phyloP scores from a whole-genome alignment of 2,797 vertebrate species.

The Hipposideros larvatus region DNA sequence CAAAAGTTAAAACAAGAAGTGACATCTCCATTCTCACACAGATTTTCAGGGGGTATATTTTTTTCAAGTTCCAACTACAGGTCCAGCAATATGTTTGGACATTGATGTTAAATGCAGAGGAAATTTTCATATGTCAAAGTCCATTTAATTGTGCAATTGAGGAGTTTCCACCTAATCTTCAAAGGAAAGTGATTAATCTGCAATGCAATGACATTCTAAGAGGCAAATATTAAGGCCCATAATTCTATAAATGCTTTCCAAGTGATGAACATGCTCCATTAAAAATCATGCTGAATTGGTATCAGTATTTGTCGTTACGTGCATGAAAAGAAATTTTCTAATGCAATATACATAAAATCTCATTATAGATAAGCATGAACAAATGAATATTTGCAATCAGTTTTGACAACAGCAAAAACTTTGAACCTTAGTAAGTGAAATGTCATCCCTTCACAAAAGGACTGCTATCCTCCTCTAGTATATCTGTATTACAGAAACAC shows the following conservation, averaged over 20 bases:
- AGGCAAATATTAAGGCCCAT: constrained; percentile 24
- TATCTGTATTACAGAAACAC: neutral
- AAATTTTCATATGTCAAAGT: constrained; percentile 50
- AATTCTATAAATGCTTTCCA: constrained; percentile 39
- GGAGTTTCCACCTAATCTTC: neutral
- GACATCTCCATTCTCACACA: constrained; percentile 21
- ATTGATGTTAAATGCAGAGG: neutral
- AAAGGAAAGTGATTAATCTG: neutral
- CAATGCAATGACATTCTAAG: constrained; percentile 18
- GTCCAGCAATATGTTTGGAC: neutral
- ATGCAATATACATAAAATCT: constrained; percentile 24
- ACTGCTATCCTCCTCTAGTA: neutral
- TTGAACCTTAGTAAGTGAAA: constrained; percentile 56
- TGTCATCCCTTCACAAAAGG: neutral
- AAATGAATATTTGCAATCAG: constrained; percentile 41
- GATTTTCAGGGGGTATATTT: neutral
- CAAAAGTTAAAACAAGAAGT: constrained; percentile 33
- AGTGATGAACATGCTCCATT: constrained; percentile 47
- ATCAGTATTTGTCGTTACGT: constrained; percentile 14
- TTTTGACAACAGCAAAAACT: constrained; percentile 46
- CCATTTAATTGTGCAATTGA: constrained; percentile 10
- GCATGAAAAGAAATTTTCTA: constrained; percentile 53
- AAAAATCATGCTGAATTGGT: constrained; percentile 25
- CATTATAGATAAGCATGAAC: constrained; percentile 26
- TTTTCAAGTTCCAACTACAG: constrained; percentile 28